Evolutionary conservation across 2,888 invertebrate genomes (phyloP), one percentile per base, ranked within the genome.

Genomic region (Dermolepida albohirtum): DNA sequence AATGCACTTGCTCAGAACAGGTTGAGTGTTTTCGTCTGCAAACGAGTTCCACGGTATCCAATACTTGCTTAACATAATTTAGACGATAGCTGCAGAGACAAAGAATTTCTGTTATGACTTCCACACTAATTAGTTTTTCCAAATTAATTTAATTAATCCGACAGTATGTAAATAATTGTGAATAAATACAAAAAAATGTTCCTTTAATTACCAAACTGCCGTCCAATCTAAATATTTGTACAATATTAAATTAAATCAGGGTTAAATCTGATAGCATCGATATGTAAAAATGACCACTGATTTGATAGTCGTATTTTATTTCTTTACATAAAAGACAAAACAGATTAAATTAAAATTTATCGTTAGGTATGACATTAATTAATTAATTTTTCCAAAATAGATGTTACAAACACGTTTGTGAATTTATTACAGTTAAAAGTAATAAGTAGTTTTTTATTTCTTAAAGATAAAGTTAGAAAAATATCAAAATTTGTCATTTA

Each of bases 1-100:
- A 72, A 69, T 73, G 73, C 73, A 72, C 69, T 73, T 73, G 72
- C 69, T 69, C 73, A 67, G 71, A 73, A 73, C 73, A 70, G 72
- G 73, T 73, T 73, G 71, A 71, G 52, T 67, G 73, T 70, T 72
- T 71, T 70, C 72, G 69, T 68, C 69, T 70, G 70, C 70, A 71
- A 71, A 72, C 73, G 71, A 73, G 73, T 73, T 71, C 71, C 67
- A 66, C 44, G 57, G 59, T 69, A 64, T 69, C 66, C 59, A 50
- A 64, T 59, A 64, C 65, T 69, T 66, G 69, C 69, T 69, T 70
- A 73, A 73, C 73, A 73, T 73, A 73, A 73, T 73, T 73, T 73
- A 73, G 71, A 71, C 70, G 70, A 57, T 54, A 63, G 67, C 68
- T 59, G 57, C 65, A 59, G 64, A 63, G 65, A 64, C 70, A 70